Evolutionary conservation across 2,888 invertebrate genomes (phyloP).

Genomic region (Pediacus dermestoides): DNA sequence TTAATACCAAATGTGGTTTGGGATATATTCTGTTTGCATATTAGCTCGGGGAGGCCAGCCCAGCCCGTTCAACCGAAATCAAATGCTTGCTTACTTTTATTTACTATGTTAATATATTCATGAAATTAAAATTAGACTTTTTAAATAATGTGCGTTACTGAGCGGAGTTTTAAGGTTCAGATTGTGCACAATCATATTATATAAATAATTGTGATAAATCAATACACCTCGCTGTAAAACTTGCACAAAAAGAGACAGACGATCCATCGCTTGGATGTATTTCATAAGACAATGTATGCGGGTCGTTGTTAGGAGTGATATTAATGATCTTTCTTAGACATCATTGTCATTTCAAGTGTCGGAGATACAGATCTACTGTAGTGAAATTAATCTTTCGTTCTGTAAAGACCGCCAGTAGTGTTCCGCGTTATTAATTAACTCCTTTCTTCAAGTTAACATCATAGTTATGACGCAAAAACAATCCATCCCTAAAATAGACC

Average conservation of each 20-base stretch:
- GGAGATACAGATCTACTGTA: constrained; percentile 37
- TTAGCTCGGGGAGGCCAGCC: constrained; percentile 32
- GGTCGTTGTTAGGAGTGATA: constrained; percentile 25
- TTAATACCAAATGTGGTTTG: constrained; percentile 48
- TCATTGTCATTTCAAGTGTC: constrained; percentile 40
- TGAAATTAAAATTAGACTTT: constrained; percentile 47
- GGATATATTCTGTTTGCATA: constrained; percentile 47
- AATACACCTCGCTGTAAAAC: no score
- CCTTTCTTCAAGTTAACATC: constrained; percentile 31
- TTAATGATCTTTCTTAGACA: constrained; percentile 38
- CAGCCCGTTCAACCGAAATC: constrained; percentile 43
- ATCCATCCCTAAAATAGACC: constrained; percentile 20
- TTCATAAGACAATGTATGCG: constrained; percentile 17
- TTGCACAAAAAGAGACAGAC: no score
- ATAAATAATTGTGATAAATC: no score
- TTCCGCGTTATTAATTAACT: constrained; percentile 35
- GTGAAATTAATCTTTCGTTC: constrained; percentile 33
- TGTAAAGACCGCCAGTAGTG: constrained; percentile 30
- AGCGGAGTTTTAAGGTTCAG: no score
- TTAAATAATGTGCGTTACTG: constrained; percentile 25
- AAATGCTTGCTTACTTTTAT: constrained; percentile 45
- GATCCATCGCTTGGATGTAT: no score
- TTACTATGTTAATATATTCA: constrained; percentile 48
- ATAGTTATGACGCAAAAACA: constrained; percentile 30
- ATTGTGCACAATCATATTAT: no score